phyloP scores from a whole-genome alignment of 2,113 vertebrate species.

The Ranitomeya variabilis region DNA sequence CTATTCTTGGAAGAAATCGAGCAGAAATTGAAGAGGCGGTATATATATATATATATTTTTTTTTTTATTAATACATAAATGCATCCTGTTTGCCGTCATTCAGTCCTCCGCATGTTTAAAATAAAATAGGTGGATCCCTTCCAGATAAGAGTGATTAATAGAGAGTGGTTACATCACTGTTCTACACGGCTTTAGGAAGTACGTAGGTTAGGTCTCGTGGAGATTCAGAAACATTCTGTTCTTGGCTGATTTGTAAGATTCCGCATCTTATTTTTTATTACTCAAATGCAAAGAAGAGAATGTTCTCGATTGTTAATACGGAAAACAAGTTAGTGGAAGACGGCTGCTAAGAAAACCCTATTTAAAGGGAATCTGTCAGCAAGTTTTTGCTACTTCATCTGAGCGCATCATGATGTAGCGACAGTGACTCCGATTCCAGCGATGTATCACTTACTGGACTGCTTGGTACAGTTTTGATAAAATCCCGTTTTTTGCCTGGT shows the following conservation, averaged over 20 bases:
- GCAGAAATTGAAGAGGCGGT: neutral
- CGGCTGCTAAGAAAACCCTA: neutral
- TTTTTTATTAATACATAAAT: neutral
- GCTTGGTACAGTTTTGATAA: no score
- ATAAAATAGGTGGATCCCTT: conserved; percentile 32
- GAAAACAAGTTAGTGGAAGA: neutral
- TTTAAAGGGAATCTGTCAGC: no score
- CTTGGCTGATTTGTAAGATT: neutral
- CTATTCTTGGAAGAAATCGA: conserved; percentile 3
- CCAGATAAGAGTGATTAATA: conserved; percentile 32
- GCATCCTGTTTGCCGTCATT: conserved; percentile 35
- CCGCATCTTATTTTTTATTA: neutral
- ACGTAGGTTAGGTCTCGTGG: neutral
- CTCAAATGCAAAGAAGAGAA: neutral
- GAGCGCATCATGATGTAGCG: no score
- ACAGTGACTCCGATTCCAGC: no score
- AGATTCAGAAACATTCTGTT: neutral
- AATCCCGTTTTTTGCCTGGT: no score
- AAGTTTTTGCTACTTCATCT: no score
- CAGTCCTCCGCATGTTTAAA: conserved; percentile 32
- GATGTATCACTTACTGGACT: no score
- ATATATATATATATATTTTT: neutral
- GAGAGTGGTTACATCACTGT: neutral
- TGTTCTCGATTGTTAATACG: neutral
- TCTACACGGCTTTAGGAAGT: neutral